Conservation (phyloP, 2,113 vertebrate species). For the Urocitellus parryii region DNA sequence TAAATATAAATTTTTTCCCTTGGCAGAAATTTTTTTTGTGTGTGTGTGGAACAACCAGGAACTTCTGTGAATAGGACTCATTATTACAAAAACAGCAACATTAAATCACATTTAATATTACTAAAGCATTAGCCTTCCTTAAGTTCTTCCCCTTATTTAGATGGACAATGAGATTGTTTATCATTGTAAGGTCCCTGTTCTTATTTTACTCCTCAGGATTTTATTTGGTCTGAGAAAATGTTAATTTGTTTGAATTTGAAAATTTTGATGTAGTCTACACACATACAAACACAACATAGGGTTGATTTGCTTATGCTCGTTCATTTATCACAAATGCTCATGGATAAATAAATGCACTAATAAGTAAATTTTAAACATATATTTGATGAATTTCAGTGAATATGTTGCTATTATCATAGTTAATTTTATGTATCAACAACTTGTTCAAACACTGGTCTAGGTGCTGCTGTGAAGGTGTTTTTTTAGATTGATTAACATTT, state of each 20-base stretch:
- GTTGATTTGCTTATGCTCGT: background rate
- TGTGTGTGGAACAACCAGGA: background rate
- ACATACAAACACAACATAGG: background rate
- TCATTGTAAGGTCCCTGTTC: background rate
- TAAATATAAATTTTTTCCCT: background rate
- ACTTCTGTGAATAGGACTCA: background rate
- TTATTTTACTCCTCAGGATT: background rate
- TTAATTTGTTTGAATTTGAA: background rate
- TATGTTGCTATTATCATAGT: background rate
- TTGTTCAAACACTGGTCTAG: background rate
- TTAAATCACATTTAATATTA: background rate
- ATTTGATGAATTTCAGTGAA: background rate
- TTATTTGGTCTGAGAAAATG: background rate
- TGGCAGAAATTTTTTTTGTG: background rate
- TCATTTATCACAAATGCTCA: background rate
- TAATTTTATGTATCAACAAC: background rate
- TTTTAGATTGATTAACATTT: background rate
- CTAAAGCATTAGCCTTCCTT: background rate
- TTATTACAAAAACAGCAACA: background rate
- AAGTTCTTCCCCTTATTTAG: background rate
- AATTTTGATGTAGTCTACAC: background rate
- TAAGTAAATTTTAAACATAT: background rate
- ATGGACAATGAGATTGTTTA: background rate
- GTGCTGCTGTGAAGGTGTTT: background rate
- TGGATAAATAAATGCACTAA: background rate